Evolutionary conservation across 2,888 invertebrate species (phyloP).

Genomic region (Cremastinae sp.): DNA sequence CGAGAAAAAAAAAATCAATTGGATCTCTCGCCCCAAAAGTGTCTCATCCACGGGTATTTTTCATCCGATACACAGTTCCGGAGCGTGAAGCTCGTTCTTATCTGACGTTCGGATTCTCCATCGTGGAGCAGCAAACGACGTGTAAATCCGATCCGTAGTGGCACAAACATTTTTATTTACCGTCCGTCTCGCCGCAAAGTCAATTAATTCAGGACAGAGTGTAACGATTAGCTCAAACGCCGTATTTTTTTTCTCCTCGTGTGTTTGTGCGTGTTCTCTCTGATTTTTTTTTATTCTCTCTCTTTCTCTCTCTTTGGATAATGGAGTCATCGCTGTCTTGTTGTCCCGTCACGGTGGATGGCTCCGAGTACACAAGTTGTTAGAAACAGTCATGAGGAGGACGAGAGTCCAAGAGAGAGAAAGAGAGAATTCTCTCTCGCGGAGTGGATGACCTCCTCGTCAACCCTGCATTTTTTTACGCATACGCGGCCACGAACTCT

Average conservation of each 20-base stretch:
- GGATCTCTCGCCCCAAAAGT: neutral
- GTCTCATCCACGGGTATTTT: neutral
- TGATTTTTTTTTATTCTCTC: constrained; percentile 2
- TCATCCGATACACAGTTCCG: neutral
- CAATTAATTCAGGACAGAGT: constrained; percentile 65
- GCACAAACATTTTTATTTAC: constrained; percentile 29
- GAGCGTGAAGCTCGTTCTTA: no score
- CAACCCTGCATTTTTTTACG: neutral
- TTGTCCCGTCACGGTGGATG: constrained; percentile 57
- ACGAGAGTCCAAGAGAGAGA: constrained; percentile 31
- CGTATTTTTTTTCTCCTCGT: neutral
- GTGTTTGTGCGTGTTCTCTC: no score
- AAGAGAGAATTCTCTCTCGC: constrained; percentile 27
- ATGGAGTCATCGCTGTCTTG: constrained; percentile 45
- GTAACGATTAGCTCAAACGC: constrained; percentile 62
- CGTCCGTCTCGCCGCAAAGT: constrained; percentile 33
- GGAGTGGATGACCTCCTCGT: constrained; percentile 32
- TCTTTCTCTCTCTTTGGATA: constrained; percentile 7
- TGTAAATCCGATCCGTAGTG: constrained; percentile 65
- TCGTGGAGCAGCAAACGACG: constrained; percentile 60
- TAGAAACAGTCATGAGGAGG: constrained; percentile 7
- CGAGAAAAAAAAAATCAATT: neutral
- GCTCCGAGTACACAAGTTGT: constrained; percentile 41
- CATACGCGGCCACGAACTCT: constrained; percentile 16
- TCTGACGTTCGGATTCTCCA: no score